phyloP scores from a whole-genome alignment of 2,113 vertebrate genomes.

The Naja naja region DNA sequence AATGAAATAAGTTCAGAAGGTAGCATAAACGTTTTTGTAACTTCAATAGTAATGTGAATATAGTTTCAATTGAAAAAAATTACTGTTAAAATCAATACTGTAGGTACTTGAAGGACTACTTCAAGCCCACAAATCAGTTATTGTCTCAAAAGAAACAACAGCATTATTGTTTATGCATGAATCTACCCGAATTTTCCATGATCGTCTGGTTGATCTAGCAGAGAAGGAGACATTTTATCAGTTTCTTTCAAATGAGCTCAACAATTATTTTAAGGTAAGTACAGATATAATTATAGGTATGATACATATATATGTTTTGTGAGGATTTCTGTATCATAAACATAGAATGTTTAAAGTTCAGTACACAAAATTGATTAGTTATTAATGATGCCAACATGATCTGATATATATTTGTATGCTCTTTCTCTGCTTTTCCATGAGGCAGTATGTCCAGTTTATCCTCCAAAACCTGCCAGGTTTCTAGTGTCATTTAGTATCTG shows the following conservation, averaged over 20 bases:
- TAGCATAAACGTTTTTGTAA: neutral
- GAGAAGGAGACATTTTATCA: constrained; percentile 59
- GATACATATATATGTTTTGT: neutral
- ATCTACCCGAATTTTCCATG: constrained; percentile 66
- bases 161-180: constrained; percentile 64
- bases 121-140: constrained; percentile 56
- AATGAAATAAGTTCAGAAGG: neutral
- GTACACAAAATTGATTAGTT: neutral
- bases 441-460: neutral
- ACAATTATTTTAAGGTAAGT: constrained; percentile 61
- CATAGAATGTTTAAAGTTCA: neutral
- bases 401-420: neutral
- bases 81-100: neutral
- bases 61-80: neutral
- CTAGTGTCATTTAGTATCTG: neutral
- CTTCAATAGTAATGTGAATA: neutral
- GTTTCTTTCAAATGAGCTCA: constrained; percentile 58
- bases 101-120: constrained; percentile 68
- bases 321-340: neutral
- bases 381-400: neutral
- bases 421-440: neutral
- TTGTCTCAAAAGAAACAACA: constrained; percentile 57
- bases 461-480: neutral
- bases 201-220: constrained; percentile 54
- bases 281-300: neutral